Percentiles rank a stretch among this genome's conserved stretches.
Conservation (phyloP, 2,797 vertebrate genomes). For the Squalus acanthias region DNA sequence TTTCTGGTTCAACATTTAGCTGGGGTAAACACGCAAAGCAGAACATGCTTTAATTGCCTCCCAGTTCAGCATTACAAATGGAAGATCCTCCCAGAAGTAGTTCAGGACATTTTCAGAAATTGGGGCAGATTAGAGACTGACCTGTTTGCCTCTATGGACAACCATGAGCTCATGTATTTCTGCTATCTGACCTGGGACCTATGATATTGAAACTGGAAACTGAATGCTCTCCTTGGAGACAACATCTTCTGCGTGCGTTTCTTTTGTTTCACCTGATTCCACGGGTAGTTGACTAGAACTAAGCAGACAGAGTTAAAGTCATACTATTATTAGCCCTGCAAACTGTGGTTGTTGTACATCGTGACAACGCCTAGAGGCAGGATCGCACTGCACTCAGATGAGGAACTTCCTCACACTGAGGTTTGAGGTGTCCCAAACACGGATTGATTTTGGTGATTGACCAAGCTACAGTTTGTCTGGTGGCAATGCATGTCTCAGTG, state of each 20-base stretch:
- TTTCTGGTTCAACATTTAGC: not conserved
- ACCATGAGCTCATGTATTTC: not conserved
- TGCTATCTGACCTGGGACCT: not conserved
- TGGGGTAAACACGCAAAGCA: not conserved
- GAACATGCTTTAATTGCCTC: not conserved
- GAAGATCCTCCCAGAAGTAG: not conserved
- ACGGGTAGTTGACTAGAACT: not conserved
- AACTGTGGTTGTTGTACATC: not conserved
- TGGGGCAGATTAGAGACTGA: not conserved
- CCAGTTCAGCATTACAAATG: not conserved
- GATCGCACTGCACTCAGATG: not conserved
- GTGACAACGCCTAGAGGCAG: too few species aligned
- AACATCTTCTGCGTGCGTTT: not conserved
- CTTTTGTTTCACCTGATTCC: not conserved
- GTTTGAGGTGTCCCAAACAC: too few species aligned
- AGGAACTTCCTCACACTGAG: not conserved
- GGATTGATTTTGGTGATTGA: not conserved
- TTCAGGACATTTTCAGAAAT: not conserved
- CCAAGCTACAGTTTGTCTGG: not conserved
- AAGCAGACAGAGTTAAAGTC: not conserved
- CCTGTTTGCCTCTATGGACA: not conserved
- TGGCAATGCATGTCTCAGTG: not conserved
- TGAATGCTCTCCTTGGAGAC: not conserved
- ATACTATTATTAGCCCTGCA: not conserved
- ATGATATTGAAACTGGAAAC: not conserved